These are phyloP conservation scores for Daphoenositta chrysoptera DNA, from an alignment of 2,113 vertebrate genomes.

Conservation along the genomic window DNA sequence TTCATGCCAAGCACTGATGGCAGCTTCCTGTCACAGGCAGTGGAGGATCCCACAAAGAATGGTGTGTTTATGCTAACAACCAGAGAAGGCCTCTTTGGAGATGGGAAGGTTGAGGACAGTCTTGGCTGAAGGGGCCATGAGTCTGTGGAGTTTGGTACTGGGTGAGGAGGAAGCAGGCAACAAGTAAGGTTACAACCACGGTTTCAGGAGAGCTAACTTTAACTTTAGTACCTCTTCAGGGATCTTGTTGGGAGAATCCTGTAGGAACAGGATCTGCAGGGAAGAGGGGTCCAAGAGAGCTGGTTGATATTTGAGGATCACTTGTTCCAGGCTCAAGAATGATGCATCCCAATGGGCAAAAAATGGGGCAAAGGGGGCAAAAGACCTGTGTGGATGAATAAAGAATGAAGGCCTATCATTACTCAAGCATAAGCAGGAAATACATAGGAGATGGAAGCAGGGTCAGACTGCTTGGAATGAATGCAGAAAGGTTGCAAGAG, in stretches of 20 bases:
- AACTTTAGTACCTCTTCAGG: background rate
- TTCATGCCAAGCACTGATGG: rapidly evolving
- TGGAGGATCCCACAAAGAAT: background rate
- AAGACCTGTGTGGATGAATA: background rate
- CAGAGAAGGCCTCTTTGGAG: background rate
- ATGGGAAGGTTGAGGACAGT: background rate
- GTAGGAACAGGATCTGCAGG: background rate
- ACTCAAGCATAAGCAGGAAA: background rate
- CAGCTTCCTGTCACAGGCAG: too few species aligned
- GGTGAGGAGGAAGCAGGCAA: background rate
- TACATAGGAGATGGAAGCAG: background rate
- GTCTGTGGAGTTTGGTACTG: background rate
- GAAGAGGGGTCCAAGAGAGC: background rate
- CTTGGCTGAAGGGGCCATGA: background rate
- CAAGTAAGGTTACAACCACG: background rate
- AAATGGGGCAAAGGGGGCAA: too few species aligned
- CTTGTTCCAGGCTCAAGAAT: background rate
- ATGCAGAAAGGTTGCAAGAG: background rate
- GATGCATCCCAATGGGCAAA: background rate
- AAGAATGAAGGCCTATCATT: background rate
- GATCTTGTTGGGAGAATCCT: background rate
- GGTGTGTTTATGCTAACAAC: background rate
- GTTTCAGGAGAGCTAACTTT: background rate
- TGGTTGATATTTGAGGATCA: background rate
- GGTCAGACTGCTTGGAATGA: background rate